Evolutionary conservation across 2,888 invertebrate genomes (phyloP), one percentile per base, ranked within the genome.

Genomic region (Furcula furcula): DNA sequence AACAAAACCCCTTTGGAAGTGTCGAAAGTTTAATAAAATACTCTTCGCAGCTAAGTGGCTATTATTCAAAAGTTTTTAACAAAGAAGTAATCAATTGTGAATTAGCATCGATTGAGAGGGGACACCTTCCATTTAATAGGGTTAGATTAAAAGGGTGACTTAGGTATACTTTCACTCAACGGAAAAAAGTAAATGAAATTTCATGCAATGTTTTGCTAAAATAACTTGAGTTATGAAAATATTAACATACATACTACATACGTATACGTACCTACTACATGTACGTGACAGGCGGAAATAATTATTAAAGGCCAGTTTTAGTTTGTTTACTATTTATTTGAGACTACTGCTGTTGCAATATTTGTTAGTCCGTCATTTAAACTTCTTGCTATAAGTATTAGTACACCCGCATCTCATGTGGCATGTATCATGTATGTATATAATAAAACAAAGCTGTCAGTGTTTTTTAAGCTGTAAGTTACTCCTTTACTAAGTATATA

Each of bases 41-140:
- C 16, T 9, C 16, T 10, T 9, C 28, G 5, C 11, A 6, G 18
- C 28, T 18, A 28, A 18, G 28, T 28, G 27, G 10, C 18, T 18
- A 11, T 28, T 18, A 28, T 18, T 28, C 18, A 16, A 28, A 26
- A 26, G 26, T 26, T 26, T 14, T 4, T n/a, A n/a, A 26, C 26
- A 26, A 26, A 26, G 26, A 13, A 25, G 14, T 14, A n/a, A 26
- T 14, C 26, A 12, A 14, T 26, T 26, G 26, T 14, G n/a, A 26
- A 14, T 14, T 26, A 10, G 10, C 21, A 21, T 21, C 10, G 21
- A 21, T 10, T 5, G 21, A 10, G 4, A 21, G 10, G 21, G 10
- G 21, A 4, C 10, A 16, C 16, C 6, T 16, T 3, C 16, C 16
- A 21, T 10, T 10, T 21, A 21, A 21, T 9, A 10, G n/a, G n/a